Percentiles rank a stretch among this genome's conserved stretches.
These are phyloP conservation scores for Dendrocincla tyrannina DNA, from an alignment of 2,797 vertebrate species.

Conservation along the genomic window DNA sequence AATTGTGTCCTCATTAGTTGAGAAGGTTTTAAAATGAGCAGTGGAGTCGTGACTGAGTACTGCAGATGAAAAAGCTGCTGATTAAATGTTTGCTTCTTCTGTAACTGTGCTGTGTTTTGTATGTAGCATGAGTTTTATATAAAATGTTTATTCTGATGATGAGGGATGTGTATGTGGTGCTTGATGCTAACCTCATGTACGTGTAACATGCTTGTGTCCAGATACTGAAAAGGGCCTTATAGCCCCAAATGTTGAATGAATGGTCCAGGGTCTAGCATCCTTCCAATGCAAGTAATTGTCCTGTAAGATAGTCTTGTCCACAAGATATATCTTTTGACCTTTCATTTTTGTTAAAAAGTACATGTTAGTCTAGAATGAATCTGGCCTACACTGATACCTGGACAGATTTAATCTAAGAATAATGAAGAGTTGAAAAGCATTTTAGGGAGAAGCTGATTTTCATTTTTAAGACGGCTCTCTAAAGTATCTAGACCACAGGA, in stretches of 20 bases:
- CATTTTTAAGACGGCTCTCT: neutral
- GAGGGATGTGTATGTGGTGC: neutral
- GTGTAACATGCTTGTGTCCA: neutral
- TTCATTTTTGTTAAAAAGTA: neutral
- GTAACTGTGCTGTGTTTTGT: neutral
- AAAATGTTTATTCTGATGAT: neutral
- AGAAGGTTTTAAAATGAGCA: accelerated
- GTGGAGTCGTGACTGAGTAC: neutral
- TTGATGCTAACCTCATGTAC: neutral
- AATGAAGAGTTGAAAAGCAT: neutral
- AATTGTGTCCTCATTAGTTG: neutral
- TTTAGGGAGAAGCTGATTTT: neutral
- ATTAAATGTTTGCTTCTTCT: neutral
- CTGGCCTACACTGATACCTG: neutral
- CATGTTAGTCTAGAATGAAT: neutral
- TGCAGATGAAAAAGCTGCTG: neutral
- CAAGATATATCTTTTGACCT: neutral
- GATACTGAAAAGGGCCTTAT: neutral
- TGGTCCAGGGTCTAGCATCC: neutral
- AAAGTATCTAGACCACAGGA: neutral
- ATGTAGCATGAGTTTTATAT: neutral
- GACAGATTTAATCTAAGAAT: neutral
- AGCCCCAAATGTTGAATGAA: neutral
- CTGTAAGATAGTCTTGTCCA: neutral
- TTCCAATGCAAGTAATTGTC: neutral